Conservation (phyloP, 2,888 invertebrate species). For the Polydrusus cervinus region DNA sequence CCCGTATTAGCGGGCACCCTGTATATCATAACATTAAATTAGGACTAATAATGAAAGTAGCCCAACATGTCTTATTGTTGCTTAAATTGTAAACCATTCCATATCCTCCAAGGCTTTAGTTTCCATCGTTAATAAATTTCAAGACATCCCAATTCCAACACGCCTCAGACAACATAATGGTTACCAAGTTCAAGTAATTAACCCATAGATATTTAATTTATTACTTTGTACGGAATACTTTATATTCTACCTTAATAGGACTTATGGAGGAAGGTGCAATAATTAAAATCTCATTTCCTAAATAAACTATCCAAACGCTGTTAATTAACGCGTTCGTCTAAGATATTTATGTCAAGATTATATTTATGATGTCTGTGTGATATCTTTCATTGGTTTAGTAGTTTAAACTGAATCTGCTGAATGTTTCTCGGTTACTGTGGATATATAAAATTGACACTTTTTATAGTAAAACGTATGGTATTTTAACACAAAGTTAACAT, state of each 20-base stretch:
- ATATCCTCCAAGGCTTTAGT: background rate
- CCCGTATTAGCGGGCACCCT: too few species aligned
- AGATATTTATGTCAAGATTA: slow-evolving; percentile 11
- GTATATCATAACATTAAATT: too few species aligned
- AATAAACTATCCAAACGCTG: slow-evolving; percentile 2
- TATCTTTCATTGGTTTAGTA: background rate
- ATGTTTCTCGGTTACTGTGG: too few species aligned
- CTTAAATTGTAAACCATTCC: slow-evolving; percentile 2
- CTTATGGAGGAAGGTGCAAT: background rate
- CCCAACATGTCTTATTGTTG: background rate
- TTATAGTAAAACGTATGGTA: too few species aligned
- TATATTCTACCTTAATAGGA: slow-evolving; percentile 13
- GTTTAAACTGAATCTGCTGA: too few species aligned
- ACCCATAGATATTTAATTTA: slow-evolving; percentile 14
- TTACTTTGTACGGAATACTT: slow-evolving; percentile 20
- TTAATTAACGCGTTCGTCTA: background rate
- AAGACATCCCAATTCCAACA: slow-evolving; percentile 22
- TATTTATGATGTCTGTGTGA: background rate
- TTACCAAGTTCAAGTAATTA: slow-evolving; percentile 27
- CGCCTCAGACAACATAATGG: slow-evolving; percentile 11
- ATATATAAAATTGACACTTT: too few species aligned
- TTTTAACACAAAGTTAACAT: too few species aligned
- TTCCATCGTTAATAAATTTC: background rate
- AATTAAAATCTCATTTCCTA: slow-evolving; percentile 15
- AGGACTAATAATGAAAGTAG: too few species aligned